Evolutionary conservation across 2,113 vertebrate species (phyloP).

Genomic region (Antechinus flavipes): DNA sequence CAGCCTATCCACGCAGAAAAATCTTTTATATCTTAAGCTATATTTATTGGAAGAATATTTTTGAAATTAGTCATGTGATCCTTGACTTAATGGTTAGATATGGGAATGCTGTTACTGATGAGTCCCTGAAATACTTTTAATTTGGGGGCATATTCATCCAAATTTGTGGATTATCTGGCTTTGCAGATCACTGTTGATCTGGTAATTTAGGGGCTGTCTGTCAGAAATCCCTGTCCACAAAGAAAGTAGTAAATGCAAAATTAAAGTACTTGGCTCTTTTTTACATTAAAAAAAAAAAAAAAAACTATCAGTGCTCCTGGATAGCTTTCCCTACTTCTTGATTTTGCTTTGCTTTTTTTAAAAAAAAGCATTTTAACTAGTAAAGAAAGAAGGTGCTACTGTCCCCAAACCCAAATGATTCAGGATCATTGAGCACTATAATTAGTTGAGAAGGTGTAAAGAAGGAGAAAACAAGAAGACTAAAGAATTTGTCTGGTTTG

Average conservation of each 20-base stretch:
- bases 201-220: not conserved
- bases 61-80: not conserved
- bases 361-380: not conserved
- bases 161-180: not conserved
- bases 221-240: not conserved
- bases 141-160: not conserved
- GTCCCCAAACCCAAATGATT: not conserved
- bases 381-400: not conserved
- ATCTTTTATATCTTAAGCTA: not conserved
- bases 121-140: not conserved
- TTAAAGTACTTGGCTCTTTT: not conserved
- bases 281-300: not conserved
- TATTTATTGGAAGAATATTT: not conserved
- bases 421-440: not conserved
- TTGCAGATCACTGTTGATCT: not conserved
- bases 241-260: not conserved
- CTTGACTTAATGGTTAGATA: not conserved
- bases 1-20: not conserved
- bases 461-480: no score
- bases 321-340: not conserved
- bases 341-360: not conserved
- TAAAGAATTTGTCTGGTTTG: no score
- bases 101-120: not conserved
- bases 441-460: not conserved
- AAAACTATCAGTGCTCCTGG: not conserved